Evolutionary conservation across 2,888 invertebrate genomes (phyloP), one percentile per base, ranked within the genome.

Genomic region (Troides helena): DNA sequence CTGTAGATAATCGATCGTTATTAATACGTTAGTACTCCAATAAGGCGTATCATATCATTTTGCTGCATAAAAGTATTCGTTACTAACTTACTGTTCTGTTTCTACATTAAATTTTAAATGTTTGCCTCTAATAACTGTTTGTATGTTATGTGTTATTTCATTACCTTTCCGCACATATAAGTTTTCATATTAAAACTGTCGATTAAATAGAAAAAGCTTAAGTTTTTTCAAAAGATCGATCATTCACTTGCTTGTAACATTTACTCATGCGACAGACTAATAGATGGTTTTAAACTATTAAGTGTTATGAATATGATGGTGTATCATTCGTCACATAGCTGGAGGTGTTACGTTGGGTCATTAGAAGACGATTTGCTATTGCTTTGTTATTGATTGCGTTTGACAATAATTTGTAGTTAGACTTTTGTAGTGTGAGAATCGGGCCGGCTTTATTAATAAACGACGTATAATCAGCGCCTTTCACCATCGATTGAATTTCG

Each of bases 331-430:
- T 70, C 66, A 70, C 57, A 23, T 57, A 21, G 56, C 57, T 61
- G 65, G 23, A 65, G 65, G 82, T 82, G 84, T 86, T 83, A 85
- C 80, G 85, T 78, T 76, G 80, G 84, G 83, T 87, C 85, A 89
- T 90, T 89, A 90, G 79, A 84, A 81, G 76, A 81, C 84, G 82
- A 87, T 88, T 86, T 83, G 79, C 74, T 82, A 81, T 68, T 74
- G 74, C 75, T 75, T 80, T 77, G 79, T 86, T 85, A 89, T 89
- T 85, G 84, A 88, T 89, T 87, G 83, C 80, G 79, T 79, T 81
- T 85, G 85, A 86, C 85, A 84, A 86, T 86, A 83, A 86, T 84
- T 82, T 81, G 82, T 84, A 77, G 77, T 80, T 75, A 73, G 57
- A 58, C 58, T 67, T 63, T 70, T 50, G 85, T 83, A 80, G 74